Evolutionary conservation across 2,113 vertebrate genomes (phyloP).

Genomic region (Pterocles burchelli): DNA sequence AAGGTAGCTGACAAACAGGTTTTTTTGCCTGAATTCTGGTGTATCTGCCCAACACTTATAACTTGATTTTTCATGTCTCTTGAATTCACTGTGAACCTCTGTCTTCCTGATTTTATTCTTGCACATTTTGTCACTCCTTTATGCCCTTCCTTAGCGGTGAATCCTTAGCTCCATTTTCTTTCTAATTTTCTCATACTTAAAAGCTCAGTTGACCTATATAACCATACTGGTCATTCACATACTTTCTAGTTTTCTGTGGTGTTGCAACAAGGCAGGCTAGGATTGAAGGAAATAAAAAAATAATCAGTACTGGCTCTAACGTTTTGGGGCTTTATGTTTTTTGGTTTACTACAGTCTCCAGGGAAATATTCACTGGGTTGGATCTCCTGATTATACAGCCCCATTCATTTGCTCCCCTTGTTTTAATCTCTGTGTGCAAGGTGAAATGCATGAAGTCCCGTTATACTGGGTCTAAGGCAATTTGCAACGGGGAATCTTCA

Average conservation of each 20-base stretch:
- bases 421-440: background rate
- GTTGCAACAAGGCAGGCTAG: background rate
- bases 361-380: background rate
- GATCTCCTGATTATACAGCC: background rate
- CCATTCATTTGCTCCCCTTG: accelerated
- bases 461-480: background rate
- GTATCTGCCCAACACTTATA: background rate
- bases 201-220: background rate
- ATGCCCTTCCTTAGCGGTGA: background rate
- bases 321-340: background rate
- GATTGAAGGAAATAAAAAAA: background rate
- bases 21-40: background rate
- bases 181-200: background rate
- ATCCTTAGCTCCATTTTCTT: background rate
- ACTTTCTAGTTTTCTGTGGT: background rate
- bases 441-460: background rate
- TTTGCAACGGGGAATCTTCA: background rate
- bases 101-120: background rate
- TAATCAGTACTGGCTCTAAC: background rate
- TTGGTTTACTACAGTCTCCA: background rate
- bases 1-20: background rate
- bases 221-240: too few species aligned
- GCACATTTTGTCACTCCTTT: background rate
- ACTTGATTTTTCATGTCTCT: background rate
- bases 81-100: background rate